Evolutionary conservation across 2,888 invertebrate genomes (phyloP).

Genomic region (Erebia aethiops): DNA sequence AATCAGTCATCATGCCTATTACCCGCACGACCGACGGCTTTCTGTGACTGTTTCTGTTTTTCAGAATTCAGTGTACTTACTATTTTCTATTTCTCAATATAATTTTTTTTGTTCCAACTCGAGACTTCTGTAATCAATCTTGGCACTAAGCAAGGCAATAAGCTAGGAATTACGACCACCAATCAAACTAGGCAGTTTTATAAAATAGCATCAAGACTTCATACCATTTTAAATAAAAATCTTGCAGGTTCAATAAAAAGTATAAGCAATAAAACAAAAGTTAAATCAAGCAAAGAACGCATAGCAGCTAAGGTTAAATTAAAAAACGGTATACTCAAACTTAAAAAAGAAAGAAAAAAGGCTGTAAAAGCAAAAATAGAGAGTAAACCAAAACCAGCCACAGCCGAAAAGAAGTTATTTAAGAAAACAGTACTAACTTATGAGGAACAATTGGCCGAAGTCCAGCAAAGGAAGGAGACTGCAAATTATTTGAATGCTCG

Average conservation of each 20-base stretch:
- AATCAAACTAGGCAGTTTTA: too few species aligned
- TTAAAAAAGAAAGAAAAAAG: neutral
- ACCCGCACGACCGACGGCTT: too few species aligned
- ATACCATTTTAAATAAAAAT: neutral
- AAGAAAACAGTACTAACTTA: constrained; percentile 11
- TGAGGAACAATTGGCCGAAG: constrained; percentile 12
- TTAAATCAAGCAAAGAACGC: constrained; percentile 6
- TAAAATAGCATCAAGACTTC: too few species aligned
- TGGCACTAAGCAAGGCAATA: too few species aligned
- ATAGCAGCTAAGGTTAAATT: neutral
- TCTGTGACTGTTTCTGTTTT: too few species aligned
- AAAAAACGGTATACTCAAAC: constrained; percentile 10
- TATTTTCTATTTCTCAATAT: too few species aligned
- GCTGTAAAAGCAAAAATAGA: neutral
- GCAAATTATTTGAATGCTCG: constrained; percentile 8
- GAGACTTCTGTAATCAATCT: too few species aligned
- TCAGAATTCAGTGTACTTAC: too few species aligned
- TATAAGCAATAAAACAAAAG: constrained; percentile 8
- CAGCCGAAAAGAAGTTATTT: constrained; percentile 7
- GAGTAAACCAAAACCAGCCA: neutral
- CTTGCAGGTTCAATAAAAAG: constrained; percentile 7
- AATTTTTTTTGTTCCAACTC: too few species aligned
- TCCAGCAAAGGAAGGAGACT: constrained; percentile 4
- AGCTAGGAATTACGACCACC: too few species aligned
- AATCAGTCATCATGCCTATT: too few species aligned